Conservation (phyloP, 2,888 invertebrate species). For the Panopea generosa region DNA sequence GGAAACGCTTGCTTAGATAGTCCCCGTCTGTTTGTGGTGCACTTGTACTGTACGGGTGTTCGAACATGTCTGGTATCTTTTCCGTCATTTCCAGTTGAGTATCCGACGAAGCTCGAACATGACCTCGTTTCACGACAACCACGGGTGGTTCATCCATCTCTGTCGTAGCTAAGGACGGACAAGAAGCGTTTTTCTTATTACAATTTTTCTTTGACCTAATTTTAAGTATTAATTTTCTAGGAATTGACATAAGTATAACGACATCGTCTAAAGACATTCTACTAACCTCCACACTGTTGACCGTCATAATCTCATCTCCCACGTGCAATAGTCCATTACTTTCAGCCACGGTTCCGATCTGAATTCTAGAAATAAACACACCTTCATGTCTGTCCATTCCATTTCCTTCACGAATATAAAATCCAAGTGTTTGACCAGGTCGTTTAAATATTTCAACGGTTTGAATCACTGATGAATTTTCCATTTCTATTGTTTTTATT, state of each 20-base stretch:
- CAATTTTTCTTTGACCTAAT: constrained; percentile 87
- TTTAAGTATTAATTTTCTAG: constrained; percentile 96
- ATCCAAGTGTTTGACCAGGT: constrained; percentile 98
- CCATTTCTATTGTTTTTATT: constrained; percentile 82
- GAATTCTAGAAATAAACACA: constrained; percentile 98
- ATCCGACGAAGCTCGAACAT: constrained; percentile 77
- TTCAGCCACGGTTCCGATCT: constrained; percentile 97
- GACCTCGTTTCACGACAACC: constrained; percentile 82
- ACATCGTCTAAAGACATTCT: constrained; percentile 99
- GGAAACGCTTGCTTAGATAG: constrained; percentile 67
- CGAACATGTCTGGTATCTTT: constrained; percentile 79
- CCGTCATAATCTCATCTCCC: constrained; percentile 99
- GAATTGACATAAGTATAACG: constrained; percentile 99
- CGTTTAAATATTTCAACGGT: constrained; percentile 98
- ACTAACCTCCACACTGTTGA: constrained; percentile 98
- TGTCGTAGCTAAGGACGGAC: constrained; percentile 79
- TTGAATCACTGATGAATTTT: constrained; percentile 81
- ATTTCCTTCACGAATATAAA: constrained; percentile 99
- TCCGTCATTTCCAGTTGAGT: constrained; percentile 82
- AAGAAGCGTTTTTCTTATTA: constrained; percentile 80
- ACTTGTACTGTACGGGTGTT: constrained; percentile 65
- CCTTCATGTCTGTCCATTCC: constrained; percentile 98
- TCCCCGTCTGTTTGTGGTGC: constrained; percentile 68
- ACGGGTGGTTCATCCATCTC: constrained; percentile 81
- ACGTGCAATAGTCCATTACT: constrained; percentile 98